Evolutionary conservation across 2,888 invertebrate genomes (phyloP).

Genomic region (Sylvicola cinctus): DNA sequence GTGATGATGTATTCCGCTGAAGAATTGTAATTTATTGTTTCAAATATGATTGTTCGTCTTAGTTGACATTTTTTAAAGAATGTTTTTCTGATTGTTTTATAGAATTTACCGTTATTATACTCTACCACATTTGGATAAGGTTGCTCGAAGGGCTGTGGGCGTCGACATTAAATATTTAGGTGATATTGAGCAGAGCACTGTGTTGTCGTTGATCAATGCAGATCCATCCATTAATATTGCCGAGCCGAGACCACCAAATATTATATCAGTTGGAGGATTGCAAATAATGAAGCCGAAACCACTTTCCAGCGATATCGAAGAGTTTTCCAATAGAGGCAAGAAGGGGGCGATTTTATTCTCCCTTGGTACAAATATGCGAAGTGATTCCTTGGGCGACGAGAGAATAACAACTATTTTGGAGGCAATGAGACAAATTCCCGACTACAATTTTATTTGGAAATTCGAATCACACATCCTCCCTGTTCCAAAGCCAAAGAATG

Average conservation of each 20-base stretch:
- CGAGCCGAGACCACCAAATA: conserved; percentile 18
- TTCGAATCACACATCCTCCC: conserved; percentile 11
- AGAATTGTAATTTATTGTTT: conserved; percentile 9
- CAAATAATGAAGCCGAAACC: conserved; percentile 15
- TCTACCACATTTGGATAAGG: not conserved
- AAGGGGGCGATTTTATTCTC: conserved; percentile 19
- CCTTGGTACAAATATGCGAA: conserved; percentile 17
- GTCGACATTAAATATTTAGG: conserved; percentile 8
- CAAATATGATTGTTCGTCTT: no score
- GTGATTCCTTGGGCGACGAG: conserved; percentile 7
- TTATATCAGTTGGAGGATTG: conserved; percentile 20
- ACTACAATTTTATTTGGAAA: conserved; percentile 23
- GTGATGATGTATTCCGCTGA: conserved; percentile 10
- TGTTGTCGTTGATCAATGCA: conserved; percentile 17
- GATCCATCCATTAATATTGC: conserved; percentile 16
- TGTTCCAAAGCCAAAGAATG: conserved; percentile 20
- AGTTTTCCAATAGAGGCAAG: conserved; percentile 13
- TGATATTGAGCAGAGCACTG: conserved; percentile 11
- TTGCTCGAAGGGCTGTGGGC: not conserved
- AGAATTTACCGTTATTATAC: conserved; percentile 3
- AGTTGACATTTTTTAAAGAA: no score
- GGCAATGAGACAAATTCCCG: conserved; percentile 13
- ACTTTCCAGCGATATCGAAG: conserved; percentile 13
- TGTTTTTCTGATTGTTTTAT: no score
- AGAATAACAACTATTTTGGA: conserved; percentile 11